phyloP scores from a whole-genome alignment of 2,797 vertebrate species.

The Tragelaphus eurycerus region DNA sequence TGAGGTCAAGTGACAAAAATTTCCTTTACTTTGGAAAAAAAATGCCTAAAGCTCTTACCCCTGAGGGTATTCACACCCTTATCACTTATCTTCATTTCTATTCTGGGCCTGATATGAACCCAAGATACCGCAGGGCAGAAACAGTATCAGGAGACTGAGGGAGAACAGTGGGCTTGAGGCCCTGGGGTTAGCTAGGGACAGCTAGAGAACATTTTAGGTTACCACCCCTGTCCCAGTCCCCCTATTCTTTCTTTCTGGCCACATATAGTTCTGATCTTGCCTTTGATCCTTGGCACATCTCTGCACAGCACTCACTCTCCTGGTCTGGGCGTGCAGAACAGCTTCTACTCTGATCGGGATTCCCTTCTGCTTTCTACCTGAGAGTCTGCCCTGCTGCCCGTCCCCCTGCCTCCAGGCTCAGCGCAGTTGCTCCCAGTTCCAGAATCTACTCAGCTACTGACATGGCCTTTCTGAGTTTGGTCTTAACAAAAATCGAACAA shows the following conservation, averaged over 20 bases:
- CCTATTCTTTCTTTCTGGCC: not conserved
- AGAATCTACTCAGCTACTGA: not conserved
- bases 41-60: not conserved
- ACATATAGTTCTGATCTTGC: not conserved
- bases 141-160: not conserved
- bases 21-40: not conserved
- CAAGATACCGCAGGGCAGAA: not conserved
- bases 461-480: not conserved
- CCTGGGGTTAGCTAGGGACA: not conserved
- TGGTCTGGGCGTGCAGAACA: not conserved
- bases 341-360: not conserved
- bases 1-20: not conserved
- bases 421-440: not conserved
- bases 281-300: not conserved
- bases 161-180: not conserved
- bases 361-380: not conserved
- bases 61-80: not conserved
- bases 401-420: not conserved
- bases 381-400: not conserved
- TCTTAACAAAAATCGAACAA: not conserved
- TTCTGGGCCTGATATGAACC: not conserved
- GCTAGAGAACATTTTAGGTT: not conserved
- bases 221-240: fast-evolving
- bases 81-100: not conserved
- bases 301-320: not conserved